These are phyloP conservation scores for Cryptoblepharus egeriae DNA, from an alignment of 2,797 vertebrate genomes.

Conservation along the genomic window DNA sequence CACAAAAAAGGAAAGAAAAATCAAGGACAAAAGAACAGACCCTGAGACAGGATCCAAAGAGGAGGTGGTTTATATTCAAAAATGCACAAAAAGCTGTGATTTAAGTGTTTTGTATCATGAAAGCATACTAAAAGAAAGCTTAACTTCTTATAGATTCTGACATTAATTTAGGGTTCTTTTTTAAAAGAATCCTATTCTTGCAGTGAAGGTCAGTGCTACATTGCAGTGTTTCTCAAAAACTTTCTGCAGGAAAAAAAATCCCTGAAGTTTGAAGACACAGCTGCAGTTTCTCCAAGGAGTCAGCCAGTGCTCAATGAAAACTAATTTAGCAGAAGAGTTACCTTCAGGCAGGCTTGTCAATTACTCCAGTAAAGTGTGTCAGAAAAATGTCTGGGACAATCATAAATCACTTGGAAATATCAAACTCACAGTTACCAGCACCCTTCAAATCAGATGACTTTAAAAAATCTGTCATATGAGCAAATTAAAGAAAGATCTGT, in stretches of 20 bases:
- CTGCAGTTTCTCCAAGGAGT: slow-evolving; percentile 1
- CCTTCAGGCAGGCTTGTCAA: slow-evolving; percentile 16
- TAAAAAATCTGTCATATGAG: not conserved
- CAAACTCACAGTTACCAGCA: not conserved
- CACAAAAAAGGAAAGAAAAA: slow-evolving; percentile 23
- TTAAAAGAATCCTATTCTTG: not conserved
- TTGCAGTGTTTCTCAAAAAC: slow-evolving; percentile 3
- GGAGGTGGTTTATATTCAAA: not conserved
- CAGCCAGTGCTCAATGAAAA: slow-evolving; percentile 24
- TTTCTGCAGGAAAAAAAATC: slow-evolving; percentile 23
- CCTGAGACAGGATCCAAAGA: slow-evolving; percentile 37
- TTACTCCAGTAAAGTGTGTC: not conserved
- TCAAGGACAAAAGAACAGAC: slow-evolving; percentile 56
- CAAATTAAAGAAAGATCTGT: not conserved
- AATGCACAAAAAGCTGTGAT: slow-evolving; percentile 15
- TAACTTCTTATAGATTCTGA: slow-evolving; percentile 28
- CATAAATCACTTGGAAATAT: not conserved
- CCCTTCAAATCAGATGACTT: not conserved
- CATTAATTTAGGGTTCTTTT: slow-evolving; percentile 17
- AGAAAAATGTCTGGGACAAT: slow-evolving; percentile 21
- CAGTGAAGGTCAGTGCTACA: slow-evolving; percentile 26
- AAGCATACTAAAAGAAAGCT: slow-evolving; percentile 21
- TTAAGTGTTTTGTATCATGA: slow-evolving; percentile 10
- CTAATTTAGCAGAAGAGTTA: slow-evolving; percentile 31
- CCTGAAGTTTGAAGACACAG: not conserved